phyloP scores from a whole-genome alignment of 2,113 vertebrate species.

The Merops nubicus region DNA sequence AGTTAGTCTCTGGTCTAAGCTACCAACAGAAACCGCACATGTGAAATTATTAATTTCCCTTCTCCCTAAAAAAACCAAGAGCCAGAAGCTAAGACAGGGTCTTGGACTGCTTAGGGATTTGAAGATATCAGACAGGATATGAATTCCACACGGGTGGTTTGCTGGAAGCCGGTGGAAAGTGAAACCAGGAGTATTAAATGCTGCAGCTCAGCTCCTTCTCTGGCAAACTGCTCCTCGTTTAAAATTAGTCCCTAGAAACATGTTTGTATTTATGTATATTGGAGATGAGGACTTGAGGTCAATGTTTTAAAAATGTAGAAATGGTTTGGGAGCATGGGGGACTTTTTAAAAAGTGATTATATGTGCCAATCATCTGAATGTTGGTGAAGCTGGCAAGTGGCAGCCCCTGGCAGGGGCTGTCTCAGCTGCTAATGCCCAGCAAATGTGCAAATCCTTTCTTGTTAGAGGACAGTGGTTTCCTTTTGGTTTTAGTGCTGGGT shows the following conservation, averaged over 20 bases:
- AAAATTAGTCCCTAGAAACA: not conserved
- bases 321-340: not conserved
- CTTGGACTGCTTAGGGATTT: not conserved
- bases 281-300: not conserved
- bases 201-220: not conserved
- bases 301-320: not conserved
- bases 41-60: not conserved
- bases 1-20: not conserved
- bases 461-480: not conserved
- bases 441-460: not conserved
- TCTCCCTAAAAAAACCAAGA: not conserved
- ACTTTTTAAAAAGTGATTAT: not conserved
- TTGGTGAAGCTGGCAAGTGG: not conserved
- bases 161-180: not conserved
- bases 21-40: accelerated
- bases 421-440: not conserved
- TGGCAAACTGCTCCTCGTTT: accelerated
- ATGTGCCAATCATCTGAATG: not conserved
- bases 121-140: constrained; percentile 17
- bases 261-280: not conserved
- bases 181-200: not conserved
- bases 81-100: not conserved
- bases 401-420: accelerated
- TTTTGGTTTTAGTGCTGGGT: not conserved
- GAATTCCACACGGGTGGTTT: not conserved